Evolutionary conservation across 2,797 vertebrate species (phyloP).

Genomic region (Pampus argenteus): DNA sequence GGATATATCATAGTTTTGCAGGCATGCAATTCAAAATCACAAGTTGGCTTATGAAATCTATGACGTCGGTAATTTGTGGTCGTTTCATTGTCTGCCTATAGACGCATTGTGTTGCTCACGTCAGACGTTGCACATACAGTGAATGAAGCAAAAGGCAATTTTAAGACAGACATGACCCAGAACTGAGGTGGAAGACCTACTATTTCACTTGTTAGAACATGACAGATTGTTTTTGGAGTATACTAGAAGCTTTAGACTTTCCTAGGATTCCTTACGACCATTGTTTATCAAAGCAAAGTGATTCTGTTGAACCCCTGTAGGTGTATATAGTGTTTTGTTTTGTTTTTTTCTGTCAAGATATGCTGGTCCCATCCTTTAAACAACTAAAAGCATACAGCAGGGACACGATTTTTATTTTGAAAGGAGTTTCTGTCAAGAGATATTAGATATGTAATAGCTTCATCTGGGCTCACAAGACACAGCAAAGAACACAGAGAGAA

Average conservation of each 20-base stretch:
- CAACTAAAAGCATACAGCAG: constrained; percentile 21
- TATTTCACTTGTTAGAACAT: background rate
- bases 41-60: too few species aligned
- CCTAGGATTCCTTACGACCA: background rate
- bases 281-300: constrained; percentile 19
- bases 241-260: background rate
- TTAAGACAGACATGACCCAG: background rate
- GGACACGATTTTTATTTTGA: constrained; percentile 17
- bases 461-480: constrained; percentile 7
- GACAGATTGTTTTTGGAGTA: background rate
- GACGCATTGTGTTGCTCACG: background rate
- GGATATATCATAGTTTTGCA: too few species aligned
- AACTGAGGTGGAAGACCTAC: background rate
- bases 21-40: too few species aligned
- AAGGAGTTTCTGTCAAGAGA: constrained; percentile 30
- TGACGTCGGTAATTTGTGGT: background rate
- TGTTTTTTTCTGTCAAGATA: constrained; percentile 31
- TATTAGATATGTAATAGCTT: constrained; percentile 19
- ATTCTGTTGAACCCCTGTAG: constrained; percentile 7
- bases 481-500: constrained; percentile 13
- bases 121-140: background rate
- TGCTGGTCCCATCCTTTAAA: constrained; percentile 26
- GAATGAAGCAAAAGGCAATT: too few species aligned
- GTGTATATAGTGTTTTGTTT: constrained; percentile 10
- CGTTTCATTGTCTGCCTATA: background rate